Conservation (phyloP, 2,888 invertebrate species). For the Sphinx pinastri region DNA sequence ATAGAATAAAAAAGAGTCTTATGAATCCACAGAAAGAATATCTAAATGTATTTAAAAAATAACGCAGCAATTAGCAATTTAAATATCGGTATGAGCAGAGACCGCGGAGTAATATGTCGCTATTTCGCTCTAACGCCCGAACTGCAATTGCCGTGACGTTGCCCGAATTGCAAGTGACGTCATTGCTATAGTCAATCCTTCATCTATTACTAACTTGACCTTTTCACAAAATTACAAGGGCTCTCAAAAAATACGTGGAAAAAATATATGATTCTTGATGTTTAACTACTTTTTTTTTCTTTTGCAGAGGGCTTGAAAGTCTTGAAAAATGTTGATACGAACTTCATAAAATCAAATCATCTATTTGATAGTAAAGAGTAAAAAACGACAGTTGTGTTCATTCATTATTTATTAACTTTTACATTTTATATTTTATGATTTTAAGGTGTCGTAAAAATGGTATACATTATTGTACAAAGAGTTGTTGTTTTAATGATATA, state of each 20-base stretch:
- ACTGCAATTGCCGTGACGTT: too few relatives aligned
- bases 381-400: conserved; percentile 56
- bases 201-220: too few relatives aligned
- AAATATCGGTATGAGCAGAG: too few relatives aligned
- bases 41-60: background rate
- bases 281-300: conserved; percentile 27
- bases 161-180: too few relatives aligned
- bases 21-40: too few relatives aligned
- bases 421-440: conserved; percentile 67
- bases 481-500: conserved; percentile 61
- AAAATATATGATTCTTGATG: too few relatives aligned
- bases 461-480: conserved; percentile 75
- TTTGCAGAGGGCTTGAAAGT: conserved; percentile 76
- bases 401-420: conserved; percentile 76
- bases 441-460: conserved; percentile 78
- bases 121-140: too few relatives aligned
- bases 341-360: conserved; percentile 62
- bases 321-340: conserved; percentile 60
- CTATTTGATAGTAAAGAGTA: conserved; percentile 60
- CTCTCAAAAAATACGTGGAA: too few relatives aligned
- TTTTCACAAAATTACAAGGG: too few relatives aligned
- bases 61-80: background rate
- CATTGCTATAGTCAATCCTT: too few relatives aligned
- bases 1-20: too few relatives aligned
- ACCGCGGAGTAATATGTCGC: too few relatives aligned